Evolutionary conservation across 2,888 invertebrate genomes (phyloP).

Genomic region (Lithosia quadra): DNA sequence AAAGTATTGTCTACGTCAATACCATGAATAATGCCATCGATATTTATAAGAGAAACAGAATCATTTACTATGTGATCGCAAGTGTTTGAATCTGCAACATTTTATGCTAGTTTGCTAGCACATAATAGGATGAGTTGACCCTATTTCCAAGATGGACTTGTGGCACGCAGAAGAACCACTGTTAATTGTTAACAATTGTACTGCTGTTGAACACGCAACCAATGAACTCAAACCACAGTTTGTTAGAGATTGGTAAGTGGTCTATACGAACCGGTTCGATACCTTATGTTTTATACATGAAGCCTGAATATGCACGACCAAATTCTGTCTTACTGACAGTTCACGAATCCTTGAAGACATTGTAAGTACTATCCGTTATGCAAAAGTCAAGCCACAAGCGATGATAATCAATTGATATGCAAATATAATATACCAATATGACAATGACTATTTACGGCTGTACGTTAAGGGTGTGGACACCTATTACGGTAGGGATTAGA

Average conservation of each 20-base stretch:
- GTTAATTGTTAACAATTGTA: conserved; percentile 84
- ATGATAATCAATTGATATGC: conserved; percentile 55
- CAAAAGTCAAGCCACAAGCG: conserved; percentile 49
- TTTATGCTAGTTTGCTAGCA: conserved; percentile 37
- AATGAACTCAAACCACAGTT: conserved; percentile 68
- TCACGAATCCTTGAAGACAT: conserved; percentile 49
- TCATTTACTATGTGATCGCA: conserved; percentile 32
- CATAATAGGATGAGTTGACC: conserved; percentile 69
- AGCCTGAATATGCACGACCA: conserved; percentile 38
- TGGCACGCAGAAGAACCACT: conserved; percentile 83
- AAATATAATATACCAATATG: conserved; percentile 46
- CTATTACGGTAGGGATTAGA: conserved; percentile 64
- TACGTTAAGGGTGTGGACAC: conserved; percentile 39
- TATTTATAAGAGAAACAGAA: conserved; percentile 38
- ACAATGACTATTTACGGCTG: conserved; percentile 52
- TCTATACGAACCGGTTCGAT: conserved; percentile 48
- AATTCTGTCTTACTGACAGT: conserved; percentile 44
- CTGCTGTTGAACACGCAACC: conserved; percentile 81
- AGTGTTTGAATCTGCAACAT: conserved; percentile 28
- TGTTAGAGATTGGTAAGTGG: conserved; percentile 57
- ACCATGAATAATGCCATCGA: conserved; percentile 60
- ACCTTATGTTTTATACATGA: conserved; percentile 46
- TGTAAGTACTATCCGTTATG: conserved; percentile 44
- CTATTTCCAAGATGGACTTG: conserved; percentile 77
- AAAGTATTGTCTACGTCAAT: conserved; percentile 68